These are phyloP conservation scores for Micromesistius poutassou DNA, from an alignment of 2,797 vertebrate genomes.

Conservation along the genomic window DNA sequence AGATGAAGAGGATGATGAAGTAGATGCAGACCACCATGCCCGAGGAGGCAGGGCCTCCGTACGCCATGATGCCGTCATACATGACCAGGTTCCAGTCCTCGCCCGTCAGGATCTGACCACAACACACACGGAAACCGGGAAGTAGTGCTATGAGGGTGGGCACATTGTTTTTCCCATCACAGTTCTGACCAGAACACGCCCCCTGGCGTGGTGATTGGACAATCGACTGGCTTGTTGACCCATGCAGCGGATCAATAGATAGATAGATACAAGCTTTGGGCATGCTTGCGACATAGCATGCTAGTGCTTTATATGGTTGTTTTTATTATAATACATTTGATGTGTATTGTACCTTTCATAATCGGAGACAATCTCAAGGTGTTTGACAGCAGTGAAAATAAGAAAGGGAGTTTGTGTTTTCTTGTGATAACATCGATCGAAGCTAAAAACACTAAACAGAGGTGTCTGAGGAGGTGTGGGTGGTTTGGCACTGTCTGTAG, in stretches of 20 bases:
- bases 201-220: no score
- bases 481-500: no score
- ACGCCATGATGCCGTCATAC: conserved; percentile 98
- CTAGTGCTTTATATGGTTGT: background rate
- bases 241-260: background rate
- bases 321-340: background rate
- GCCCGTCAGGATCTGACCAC: conserved; percentile 88
- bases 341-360: background rate
- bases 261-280: no score
- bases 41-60: conserved; percentile 91
- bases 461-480: no score
- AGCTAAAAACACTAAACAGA: no score
- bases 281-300: background rate
- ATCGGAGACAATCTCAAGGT: no score
- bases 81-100: conserved; percentile 99
- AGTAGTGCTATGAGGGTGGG: background rate
- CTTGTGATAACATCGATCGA: no score
- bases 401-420: no score
- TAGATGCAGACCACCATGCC: conserved; percentile 98
- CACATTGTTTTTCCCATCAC: background rate
- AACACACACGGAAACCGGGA: background rate
- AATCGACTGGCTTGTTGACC: no score
- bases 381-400: no score
- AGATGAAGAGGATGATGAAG: conserved; percentile 98
- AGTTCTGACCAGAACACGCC: no score